These are phyloP conservation scores for Dicerorhinus sumatrensis DNA, from an alignment of 2,113 vertebrate genomes.

Conservation along the genomic window DNA sequence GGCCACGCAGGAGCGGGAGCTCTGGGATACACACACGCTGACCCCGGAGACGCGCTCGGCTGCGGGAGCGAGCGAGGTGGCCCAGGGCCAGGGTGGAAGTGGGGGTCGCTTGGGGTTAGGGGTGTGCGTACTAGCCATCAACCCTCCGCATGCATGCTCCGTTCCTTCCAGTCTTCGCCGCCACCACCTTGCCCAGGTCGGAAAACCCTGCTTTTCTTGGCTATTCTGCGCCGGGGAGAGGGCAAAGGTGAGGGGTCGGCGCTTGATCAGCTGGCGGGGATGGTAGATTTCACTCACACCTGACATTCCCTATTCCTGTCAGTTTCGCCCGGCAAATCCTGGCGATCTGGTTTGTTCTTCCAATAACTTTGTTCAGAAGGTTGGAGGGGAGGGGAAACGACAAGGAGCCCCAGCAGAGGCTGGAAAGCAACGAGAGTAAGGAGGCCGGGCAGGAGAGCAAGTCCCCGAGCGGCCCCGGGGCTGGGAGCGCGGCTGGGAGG, in stretches of 20 bases:
- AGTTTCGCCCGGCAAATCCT: constrained; percentile 52
- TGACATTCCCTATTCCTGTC: constrained; percentile 74
- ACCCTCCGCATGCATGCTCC: constrained; percentile 70
- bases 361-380: constrained; percentile 86
- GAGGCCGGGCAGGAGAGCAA: constrained; percentile 80
- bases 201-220: constrained; percentile 68
- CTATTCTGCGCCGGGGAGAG: constrained; percentile 53
- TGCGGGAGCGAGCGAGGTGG: not conserved
- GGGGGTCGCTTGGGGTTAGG: not conserved
- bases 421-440: constrained; percentile 22
- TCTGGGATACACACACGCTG: constrained; percentile 72
- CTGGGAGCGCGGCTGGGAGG: constrained; percentile 87
- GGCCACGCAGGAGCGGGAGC: constrained; percentile 80
- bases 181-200: constrained; percentile 80
- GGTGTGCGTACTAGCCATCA: constrained; percentile 68
- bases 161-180: constrained; percentile 46
- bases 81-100: not conserved
- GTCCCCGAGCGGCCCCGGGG: constrained; percentile 86
- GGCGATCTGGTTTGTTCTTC: constrained; percentile 69
- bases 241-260: constrained; percentile 66
- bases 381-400: constrained; percentile 58
- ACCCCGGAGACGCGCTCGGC: constrained; percentile 62
- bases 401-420: not conserved
- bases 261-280: constrained; percentile 3
- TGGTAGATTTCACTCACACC: constrained; percentile 75